phyloP scores from a whole-genome alignment of 35 echinoderm and acorn worm species.

The Stichopus chloronotus region DNA sequence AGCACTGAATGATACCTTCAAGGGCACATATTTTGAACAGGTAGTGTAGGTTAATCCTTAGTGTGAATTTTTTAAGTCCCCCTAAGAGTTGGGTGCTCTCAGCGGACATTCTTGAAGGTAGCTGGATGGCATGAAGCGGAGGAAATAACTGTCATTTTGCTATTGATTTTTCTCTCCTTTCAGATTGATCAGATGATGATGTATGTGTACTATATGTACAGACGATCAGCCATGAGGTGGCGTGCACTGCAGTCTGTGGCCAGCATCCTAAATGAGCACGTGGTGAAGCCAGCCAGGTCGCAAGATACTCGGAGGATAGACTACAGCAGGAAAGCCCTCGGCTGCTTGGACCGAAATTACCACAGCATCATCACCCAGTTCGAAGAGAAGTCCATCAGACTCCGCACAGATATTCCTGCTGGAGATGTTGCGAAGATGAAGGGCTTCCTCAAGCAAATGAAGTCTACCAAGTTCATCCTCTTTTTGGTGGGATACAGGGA shows the following conservation, averaged over 20 bases:
- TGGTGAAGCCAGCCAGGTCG: slow-evolving; percentile 68
- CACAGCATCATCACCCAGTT: slow-evolving; percentile 53
- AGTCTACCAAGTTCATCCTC: slow-evolving; percentile 44
- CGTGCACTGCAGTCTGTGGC: slow-evolving; percentile 67
- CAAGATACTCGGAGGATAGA: slow-evolving; percentile 80
- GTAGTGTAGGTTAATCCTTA: too few relatives aligned
- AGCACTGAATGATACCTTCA: slow-evolving; percentile 63
- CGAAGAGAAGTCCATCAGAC: slow-evolving; percentile 54
- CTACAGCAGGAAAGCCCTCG: slow-evolving; percentile 67
- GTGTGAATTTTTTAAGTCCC: too few relatives aligned
- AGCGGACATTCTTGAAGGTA: not conserved
- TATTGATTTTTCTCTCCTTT: not conserved
- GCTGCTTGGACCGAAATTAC: slow-evolving; percentile 54
- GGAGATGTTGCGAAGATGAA: slow-evolving; percentile 73
- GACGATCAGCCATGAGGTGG: slow-evolving; percentile 68
- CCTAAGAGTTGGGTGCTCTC: too few relatives aligned
- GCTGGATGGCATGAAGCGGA: not conserved
- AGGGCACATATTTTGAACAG: slow-evolving; percentile 44
- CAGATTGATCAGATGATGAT: slow-evolving; percentile 76
- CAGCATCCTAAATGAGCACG: slow-evolving; percentile 44
- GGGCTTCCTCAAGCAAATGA: slow-evolving; percentile 50
- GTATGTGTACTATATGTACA: slow-evolving; percentile 73
- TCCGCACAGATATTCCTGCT: slow-evolving; percentile 45
- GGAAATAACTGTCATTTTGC: not conserved
- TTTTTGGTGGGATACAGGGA: slow-evolving; percentile 66